phyloP scores from a whole-genome alignment of 2,888 invertebrate genomes.

The Chesias legatella region DNA sequence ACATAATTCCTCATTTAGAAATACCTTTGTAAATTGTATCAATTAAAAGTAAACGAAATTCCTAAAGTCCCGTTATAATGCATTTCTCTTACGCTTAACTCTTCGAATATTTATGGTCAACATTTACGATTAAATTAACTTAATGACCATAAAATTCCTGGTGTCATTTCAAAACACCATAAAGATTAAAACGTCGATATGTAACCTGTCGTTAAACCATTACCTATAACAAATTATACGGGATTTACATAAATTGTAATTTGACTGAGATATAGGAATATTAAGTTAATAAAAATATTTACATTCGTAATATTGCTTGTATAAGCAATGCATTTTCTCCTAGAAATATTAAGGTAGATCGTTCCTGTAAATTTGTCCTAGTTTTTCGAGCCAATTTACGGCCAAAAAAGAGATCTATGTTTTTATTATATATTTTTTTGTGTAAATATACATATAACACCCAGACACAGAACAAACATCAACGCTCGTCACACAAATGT shows the following conservation, averaged over 20 bases:
- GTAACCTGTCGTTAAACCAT: slow-evolving; percentile 4
- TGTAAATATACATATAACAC: too few species aligned
- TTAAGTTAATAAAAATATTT: too few species aligned
- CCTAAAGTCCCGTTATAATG: slow-evolving; percentile 14
- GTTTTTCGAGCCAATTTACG: too few species aligned
- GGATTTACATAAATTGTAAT: background rate
- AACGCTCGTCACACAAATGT: too few species aligned
- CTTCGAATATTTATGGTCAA: slow-evolving; percentile 22
- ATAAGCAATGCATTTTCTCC: background rate
- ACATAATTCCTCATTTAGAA: too few species aligned
- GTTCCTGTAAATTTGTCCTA: too few species aligned
- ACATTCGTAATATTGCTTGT: slow-evolving; percentile 1
- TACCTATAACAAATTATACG: slow-evolving; percentile 7
- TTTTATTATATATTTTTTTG: too few species aligned
- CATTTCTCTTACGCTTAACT: slow-evolving; percentile 21
- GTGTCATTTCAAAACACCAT: slow-evolving; percentile 17
- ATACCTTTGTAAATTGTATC: too few species aligned
- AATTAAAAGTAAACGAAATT: background rate
- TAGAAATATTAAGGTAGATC: too few species aligned
- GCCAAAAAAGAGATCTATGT: too few species aligned
- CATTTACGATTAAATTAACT: slow-evolving; percentile 21
- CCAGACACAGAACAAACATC: too few species aligned
- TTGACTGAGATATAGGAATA: slow-evolving; percentile 4
- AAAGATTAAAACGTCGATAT: slow-evolving; percentile 16
- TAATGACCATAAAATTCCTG: slow-evolving; percentile 19